Evolutionary conservation across 2,113 vertebrate genomes (phyloP).

Genomic region (Capreolus pygargus): DNA sequence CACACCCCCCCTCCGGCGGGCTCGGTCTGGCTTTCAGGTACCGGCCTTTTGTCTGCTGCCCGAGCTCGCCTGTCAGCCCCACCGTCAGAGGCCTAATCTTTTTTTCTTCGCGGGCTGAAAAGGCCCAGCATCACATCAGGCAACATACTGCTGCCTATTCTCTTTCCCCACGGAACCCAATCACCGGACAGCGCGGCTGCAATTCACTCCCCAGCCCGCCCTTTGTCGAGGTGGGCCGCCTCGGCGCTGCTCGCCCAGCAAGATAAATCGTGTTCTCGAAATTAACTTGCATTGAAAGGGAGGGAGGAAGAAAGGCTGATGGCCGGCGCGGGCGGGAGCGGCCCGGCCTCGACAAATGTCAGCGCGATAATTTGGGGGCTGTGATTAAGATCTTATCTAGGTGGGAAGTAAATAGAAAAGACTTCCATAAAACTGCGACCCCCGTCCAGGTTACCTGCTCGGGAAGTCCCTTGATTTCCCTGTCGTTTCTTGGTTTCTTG

Average conservation of each 20-base stretch:
- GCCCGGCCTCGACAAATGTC: constrained; percentile 89
- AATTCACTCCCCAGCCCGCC: constrained; percentile 89
- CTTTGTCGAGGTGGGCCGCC: constrained; percentile 91
- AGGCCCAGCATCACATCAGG: constrained; percentile 86
- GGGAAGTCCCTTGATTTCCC: constrained; percentile 65
- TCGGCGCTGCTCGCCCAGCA: constrained; percentile 84
- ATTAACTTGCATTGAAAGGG: constrained; percentile 93
- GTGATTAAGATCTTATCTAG: constrained; percentile 93
- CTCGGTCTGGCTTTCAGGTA: constrained; percentile 87
- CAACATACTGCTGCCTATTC: constrained; percentile 89
- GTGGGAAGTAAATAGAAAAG: constrained; percentile 89
- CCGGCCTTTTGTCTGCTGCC: constrained; percentile 88
- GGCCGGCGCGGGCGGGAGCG: constrained; percentile 83
- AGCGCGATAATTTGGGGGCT: constrained; percentile 88
- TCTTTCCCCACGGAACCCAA: constrained; percentile 91
- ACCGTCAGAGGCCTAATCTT: constrained; percentile 89
- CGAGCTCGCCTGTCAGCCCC: constrained; percentile 85
- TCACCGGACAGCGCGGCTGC: constrained; percentile 93
- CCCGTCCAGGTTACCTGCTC: constrained; percentile 71
- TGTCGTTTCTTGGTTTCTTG: background rate
- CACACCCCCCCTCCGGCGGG: background rate
- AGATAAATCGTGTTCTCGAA: constrained; percentile 93
- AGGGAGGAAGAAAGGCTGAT: constrained; percentile 83
- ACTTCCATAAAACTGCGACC: constrained; percentile 84
- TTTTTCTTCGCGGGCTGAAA: constrained; percentile 86